Evolutionary conservation across 2,888 invertebrate genomes (phyloP).

Genomic region (Notodonta ziczac): DNA sequence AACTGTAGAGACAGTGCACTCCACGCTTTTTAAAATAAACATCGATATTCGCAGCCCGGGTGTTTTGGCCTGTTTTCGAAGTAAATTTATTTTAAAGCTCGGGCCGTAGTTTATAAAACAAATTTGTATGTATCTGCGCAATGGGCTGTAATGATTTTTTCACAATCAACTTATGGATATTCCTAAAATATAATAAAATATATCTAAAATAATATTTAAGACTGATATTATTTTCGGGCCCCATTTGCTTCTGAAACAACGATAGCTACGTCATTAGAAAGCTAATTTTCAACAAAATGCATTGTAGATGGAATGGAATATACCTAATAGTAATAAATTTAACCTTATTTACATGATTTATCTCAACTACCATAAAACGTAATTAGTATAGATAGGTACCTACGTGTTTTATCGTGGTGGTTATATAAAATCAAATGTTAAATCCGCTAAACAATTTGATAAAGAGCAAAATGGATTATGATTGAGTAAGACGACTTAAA

Average conservation of each 20-base stretch:
- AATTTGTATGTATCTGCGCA: constrained; percentile 68
- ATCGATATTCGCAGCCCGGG: constrained; percentile 33
- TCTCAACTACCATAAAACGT: too few species aligned
- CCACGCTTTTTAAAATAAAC: constrained; percentile 3
- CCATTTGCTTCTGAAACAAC: neutral
- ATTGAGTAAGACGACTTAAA: neutral
- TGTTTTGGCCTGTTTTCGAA: constrained; percentile 55
- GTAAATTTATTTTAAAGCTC: constrained; percentile 69
- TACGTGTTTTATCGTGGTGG: too few species aligned
- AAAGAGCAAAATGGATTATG: neutral
- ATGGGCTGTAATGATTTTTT: constrained; percentile 70
- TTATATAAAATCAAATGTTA: neutral
- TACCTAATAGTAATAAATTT: too few species aligned
- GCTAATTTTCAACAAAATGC: too few species aligned
- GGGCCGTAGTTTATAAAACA: constrained; percentile 68
- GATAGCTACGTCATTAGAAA: too few species aligned
- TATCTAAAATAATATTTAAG: constrained; percentile 5
- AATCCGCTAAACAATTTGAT: neutral
- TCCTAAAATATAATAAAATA: constrained; percentile 8
- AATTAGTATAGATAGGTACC: too few species aligned
- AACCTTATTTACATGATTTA: too few species aligned
- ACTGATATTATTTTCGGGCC: neutral
- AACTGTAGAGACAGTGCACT: too few species aligned
- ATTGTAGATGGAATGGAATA: too few species aligned
- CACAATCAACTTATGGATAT: constrained; percentile 56